Evolutionary conservation across 2,888 invertebrate species (phyloP), one percentile per base, ranked within the genome.

Genomic region (Eristalis intricaria): DNA sequence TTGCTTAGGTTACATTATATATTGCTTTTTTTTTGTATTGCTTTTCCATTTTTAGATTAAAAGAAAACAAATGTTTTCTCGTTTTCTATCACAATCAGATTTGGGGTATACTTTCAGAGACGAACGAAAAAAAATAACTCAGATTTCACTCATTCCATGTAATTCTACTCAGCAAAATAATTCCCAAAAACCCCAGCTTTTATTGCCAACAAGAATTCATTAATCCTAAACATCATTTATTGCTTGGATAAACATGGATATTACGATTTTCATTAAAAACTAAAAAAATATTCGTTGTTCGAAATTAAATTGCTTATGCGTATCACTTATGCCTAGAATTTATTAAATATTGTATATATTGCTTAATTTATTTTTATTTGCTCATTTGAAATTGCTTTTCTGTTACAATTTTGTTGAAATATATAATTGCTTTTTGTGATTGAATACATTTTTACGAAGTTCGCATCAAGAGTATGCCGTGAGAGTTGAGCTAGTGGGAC

Each of bases 91-190:
- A 86, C 86, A 86, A 65, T 78, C 15, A 43, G 19, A 40, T 40
- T 43, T 38, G 70, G 85, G 85, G 74, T 19, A 43, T 66, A 23
- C 50, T 2, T n/a, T 61, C 29, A 35, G 22, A 43, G n/a, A 43
- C n/a, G n/a, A n/a, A n/a, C n/a, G n/a, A 63, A 35, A 65, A n/a
- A 26, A 32, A 1, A 32, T 32, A 10, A 4, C 32, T 22, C 7
- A 11, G 58, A 19, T 23, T 56, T 5, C 56, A 23, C n/a, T 22
- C 35, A 78, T 90, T 80, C 89, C 89, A 90, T 88, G 78, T 90
- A 90, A 90, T 89, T 89, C 77, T 87, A 90, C 90, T 90, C 90
- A 90, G 84, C 90, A 89, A 78, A 90, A 90, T 90, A 90, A 90
- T 89, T 81, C 77, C 77, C 84, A 81, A 88, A 73, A 84, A 88